Conservation (phyloP, 2,113 vertebrate species). For the Elachura formosa region DNA sequence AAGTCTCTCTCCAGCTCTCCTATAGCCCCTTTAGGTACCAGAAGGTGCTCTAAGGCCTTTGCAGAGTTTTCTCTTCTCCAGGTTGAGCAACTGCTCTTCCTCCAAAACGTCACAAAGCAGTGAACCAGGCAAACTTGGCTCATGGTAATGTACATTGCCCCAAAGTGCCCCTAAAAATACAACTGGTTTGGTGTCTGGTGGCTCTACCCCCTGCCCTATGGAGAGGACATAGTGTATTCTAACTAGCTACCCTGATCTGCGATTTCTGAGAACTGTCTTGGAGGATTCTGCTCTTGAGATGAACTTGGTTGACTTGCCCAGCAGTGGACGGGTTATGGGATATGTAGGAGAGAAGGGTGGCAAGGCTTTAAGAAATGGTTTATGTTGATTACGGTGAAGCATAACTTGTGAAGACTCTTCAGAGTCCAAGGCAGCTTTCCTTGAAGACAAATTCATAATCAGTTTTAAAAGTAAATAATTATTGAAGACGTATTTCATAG, state of each 20-base stretch:
- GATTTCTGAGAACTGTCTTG: background rate
- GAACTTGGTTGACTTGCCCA: background rate
- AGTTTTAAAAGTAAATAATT: background rate
- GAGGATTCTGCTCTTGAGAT: background rate
- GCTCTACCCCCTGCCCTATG: background rate
- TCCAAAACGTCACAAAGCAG: background rate
- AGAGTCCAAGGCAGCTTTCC: background rate
- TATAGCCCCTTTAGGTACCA: background rate
- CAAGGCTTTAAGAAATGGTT: background rate
- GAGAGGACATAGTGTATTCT: background rate
- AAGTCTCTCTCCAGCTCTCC: background rate
- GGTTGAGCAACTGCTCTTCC: background rate
- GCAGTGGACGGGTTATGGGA: background rate
- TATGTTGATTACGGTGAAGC: background rate
- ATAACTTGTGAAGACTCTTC: background rate
- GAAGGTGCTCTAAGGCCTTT: background rate
- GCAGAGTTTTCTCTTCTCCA: background rate
- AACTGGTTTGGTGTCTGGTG: background rate
- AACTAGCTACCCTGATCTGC: background rate
- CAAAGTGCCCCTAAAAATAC: background rate
- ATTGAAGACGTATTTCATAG: background rate
- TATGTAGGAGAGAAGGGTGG: background rate
- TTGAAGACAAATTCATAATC: background rate
- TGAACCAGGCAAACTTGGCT: background rate
- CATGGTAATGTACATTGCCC: fast-evolving